Conservation (phyloP, 2,113 vertebrate species). For the Indri indri region DNA sequence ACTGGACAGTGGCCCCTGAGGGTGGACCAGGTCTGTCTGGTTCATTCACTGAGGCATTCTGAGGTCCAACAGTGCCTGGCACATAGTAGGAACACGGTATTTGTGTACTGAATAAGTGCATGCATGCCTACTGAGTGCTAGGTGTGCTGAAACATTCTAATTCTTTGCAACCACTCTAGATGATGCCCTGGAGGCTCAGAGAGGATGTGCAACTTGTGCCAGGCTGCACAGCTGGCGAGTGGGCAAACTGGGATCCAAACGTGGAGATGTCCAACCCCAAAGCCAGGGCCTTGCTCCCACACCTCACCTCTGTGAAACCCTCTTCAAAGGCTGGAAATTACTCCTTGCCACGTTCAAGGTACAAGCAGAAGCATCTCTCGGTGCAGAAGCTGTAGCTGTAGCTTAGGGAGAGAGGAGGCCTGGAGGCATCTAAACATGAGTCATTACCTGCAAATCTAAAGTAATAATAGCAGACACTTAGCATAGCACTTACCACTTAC, state of each 20-base stretch:
- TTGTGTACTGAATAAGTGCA: neutral
- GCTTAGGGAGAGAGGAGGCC: neutral
- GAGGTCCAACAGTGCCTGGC: neutral
- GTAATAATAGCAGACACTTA: neutral
- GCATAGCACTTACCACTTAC: neutral
- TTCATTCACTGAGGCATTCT: neutral
- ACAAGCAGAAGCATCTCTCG: neutral
- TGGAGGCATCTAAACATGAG: neutral
- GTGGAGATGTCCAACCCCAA: neutral
- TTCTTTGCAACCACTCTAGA: neutral
- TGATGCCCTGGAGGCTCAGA: neutral
- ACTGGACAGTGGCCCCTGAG: neutral
- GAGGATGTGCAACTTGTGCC: neutral
- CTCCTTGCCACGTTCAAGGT: fast-evolving
- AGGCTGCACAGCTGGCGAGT: neutral
- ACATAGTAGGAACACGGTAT: neutral
- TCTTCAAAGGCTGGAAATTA: neutral
- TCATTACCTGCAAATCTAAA: neutral
- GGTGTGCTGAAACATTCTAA: neutral
- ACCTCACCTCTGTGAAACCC: neutral
- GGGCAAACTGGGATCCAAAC: neutral
- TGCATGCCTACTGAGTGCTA: neutral
- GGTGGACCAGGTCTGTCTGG: neutral
- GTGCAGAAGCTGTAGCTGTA: neutral
- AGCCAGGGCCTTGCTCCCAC: neutral